Base-by-base conservation (phyloP, 2,797 vertebrate genomes). In the Poeciliopsis paucimaculata region DNA sequence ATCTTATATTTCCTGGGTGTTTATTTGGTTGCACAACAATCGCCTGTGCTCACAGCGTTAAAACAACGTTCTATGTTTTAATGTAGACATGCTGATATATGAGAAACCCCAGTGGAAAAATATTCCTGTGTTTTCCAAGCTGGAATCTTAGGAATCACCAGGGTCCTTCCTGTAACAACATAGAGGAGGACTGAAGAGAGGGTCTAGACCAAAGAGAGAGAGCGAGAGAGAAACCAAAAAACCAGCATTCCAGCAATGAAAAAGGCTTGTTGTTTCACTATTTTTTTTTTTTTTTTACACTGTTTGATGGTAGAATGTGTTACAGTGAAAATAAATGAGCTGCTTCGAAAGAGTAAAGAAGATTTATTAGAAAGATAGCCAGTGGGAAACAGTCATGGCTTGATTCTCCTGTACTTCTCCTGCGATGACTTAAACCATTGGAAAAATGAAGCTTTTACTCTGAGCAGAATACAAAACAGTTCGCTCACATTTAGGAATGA, bases 101-200 rank as follows among this genome's bases (percentile, higher is more conserved):
- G 26, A 90, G 80, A 72, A 71, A 80, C 80, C 80, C n/a, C 72
- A 46, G 84, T 77, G 87, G 87, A 88, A 92, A 91, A 84, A 89
- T 85, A 89, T 91, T 88, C 89, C 79, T 82, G 72, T 76, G 71
- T 88, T 89, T 84, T 41, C 6, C 64, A 34, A 82, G 68, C 72
- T 83, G 88, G 90, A 94, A 92, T 92, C 76, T 89, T 45, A 90
- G 78, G 93, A 90, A 92, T 93, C 88, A 86, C 87, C 78, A 87
- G 82, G 74, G 90, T 90, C 86, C 85, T 90, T 84, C 75, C 62
- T 81, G 78, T 76, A 87, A 90, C 88, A 89, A 83, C 85, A 89
- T 77, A 71, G 70, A 66, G 39, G 82, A 84, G 85, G 82, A 73
- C 79, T 68, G 82, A 81, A 83, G 83, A 85, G 80, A 76, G 77